Evolutionary conservation across 2,888 invertebrate species (phyloP), one percentile per base, ranked within the genome.

Genomic region (Ethmia dodecea): DNA sequence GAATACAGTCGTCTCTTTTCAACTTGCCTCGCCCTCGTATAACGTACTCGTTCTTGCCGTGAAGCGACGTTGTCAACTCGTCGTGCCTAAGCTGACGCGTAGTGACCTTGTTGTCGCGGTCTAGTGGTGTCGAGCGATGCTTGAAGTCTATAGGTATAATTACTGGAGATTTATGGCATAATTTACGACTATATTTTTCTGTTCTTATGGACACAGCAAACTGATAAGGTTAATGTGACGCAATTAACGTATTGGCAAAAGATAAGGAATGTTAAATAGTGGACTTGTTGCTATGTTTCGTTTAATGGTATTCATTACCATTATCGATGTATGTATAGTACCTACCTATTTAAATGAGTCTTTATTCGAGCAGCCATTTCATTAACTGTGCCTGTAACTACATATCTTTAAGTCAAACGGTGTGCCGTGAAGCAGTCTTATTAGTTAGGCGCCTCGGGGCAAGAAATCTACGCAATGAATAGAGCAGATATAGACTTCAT

Each of bases 91-190:
- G 52, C 18, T n/a, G 11, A 3, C 13, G 50, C 55, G 41, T 44
- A 49, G 59, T 81, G 84, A 81, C 83, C 83, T 81, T 81, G 81
- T 70, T 62, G 64, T 56, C 56, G 64, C 65, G 71, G 62, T 73
- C 62, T 52, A 62, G 54, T 66, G 55, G 53, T 55, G 58, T 57
- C 54, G 58, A 40, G 22, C 33, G 52, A 50, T 54, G 57, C 56
- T 56, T 51, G 50, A 53, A 52, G 52, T 54, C 56, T 48, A n/a
- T 60, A 65, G 65, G 66, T 68, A 63, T 70, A 64, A 70, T 66
- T 65, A 62, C 50, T 37, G 44, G 53, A 60, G 55, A 61, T 61
- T 63, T 65, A 64, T 59, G 51, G 46, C 49, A 49, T 51, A 53
- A 60, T 62, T 61, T 55, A 55, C 41, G 43, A 39, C 38, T 33